These are phyloP conservation scores for Nesoenas mayeri DNA, from an alignment of 2,113 vertebrate species.

Conservation along the genomic window DNA sequence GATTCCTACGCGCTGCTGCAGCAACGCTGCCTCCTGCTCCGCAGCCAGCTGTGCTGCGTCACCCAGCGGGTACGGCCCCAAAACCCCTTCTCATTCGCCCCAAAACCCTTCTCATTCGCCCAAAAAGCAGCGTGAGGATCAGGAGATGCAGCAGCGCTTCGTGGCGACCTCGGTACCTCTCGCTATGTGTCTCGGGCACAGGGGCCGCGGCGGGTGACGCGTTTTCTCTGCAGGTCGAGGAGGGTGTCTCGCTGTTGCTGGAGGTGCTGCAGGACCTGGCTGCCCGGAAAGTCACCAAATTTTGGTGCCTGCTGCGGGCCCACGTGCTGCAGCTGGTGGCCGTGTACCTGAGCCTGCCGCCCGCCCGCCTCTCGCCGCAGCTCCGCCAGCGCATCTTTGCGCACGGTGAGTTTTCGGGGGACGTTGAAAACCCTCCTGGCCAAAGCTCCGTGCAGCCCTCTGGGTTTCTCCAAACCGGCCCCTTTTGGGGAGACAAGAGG, in stretches of 20 bases:
- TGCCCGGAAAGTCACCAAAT: slow-evolving; percentile 80
- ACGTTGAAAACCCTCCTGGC: neutral
- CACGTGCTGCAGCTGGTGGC: slow-evolving; percentile 79
- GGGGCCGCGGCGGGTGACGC: accelerated
- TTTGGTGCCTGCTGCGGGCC: slow-evolving; percentile 88
- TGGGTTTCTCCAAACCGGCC: neutral
- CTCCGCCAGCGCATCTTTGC: slow-evolving; percentile 72
- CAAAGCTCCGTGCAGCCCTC: accelerated
- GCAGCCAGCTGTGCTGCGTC: slow-evolving; percentile 77
- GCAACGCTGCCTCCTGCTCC: slow-evolving; percentile 74
- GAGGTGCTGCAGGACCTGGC: slow-evolving; percentile 78
- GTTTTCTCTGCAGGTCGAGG: slow-evolving; percentile 69
- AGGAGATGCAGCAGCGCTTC: neutral
- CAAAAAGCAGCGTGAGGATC: accelerated
- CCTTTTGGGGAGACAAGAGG: neutral
- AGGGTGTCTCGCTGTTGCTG: slow-evolving; percentile 77
- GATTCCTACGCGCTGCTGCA: slow-evolving; percentile 72
- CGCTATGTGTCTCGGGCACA: accelerated
- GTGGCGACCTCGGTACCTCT: accelerated
- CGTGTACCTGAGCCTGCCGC: slow-evolving; percentile 80
- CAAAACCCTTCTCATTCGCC: too few species aligned
- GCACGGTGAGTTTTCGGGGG: slow-evolving; percentile 70
- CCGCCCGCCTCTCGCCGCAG: slow-evolving; percentile 52
- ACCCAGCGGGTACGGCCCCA: slow-evolving; percentile 67
- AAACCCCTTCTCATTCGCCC: neutral